A percentile compares a stretch with the other conserved stretches of the same genome.
These are phyloP conservation scores for Danaus plexippus DNA, from an alignment of 1,140 invertebrate genomes.

Conservation along the genomic window DNA sequence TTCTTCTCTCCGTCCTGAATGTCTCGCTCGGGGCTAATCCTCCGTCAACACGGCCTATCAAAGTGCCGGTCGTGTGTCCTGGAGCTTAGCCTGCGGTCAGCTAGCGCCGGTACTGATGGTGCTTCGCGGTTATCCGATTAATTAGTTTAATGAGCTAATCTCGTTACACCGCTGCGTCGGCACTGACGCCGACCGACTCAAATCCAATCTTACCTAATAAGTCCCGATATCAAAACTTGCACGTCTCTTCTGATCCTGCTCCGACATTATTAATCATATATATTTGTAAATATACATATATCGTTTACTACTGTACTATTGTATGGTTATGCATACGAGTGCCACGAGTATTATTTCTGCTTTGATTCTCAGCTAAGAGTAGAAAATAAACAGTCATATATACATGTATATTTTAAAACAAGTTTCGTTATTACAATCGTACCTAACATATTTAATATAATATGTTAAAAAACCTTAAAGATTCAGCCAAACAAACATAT, in stretches of 20 bases:
- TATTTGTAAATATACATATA: background rate
- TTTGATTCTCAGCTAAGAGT: too few species aligned
- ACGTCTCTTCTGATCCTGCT: background rate
- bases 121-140: conserved; percentile 26
- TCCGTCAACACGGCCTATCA: background rate
- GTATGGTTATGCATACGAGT: too few species aligned
- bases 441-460: too few species aligned
- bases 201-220: background rate
- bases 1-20: background rate
- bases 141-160: conserved; percentile 37
- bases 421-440: too few species aligned
- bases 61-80: background rate
- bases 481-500: too few species aligned
- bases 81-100: conserved; percentile 12
- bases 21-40: background rate
- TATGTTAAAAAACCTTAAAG: too few species aligned
- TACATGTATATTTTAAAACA: too few species aligned
- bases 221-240: conserved; percentile 6
- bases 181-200: conserved; percentile 11
- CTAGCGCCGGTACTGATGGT: conserved; percentile 7
- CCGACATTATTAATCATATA: conserved; percentile 1
- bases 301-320: background rate
- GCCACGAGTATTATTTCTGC: too few species aligned
- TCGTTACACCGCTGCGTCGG: conserved; percentile 17
- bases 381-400: too few species aligned